Percentiles rank a stretch among this genome's conserved stretches.
These are phyloP conservation scores for Phyllostomus discolor DNA, from an alignment of 2,113 vertebrate genomes.

Conservation along the genomic window DNA sequence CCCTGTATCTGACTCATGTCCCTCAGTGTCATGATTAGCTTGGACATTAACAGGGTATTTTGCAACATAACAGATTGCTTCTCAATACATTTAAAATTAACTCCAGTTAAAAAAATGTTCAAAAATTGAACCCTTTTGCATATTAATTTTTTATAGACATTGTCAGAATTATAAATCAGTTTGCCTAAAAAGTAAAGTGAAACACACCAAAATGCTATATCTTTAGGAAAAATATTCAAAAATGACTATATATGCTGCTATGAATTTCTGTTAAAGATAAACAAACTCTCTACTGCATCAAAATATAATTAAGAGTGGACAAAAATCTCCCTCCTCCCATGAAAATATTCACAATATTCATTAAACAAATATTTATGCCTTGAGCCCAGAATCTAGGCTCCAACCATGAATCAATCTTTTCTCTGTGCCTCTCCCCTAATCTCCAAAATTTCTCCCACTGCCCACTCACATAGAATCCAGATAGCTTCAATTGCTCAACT, in stretches of 20 bases:
- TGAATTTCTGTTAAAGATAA: slow-evolving; percentile 20
- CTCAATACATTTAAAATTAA: slow-evolving; percentile 30
- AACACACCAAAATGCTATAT: not conserved
- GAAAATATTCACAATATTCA: not conserved
- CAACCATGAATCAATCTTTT: not conserved
- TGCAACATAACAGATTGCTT: not conserved
- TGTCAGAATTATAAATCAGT: not conserved
- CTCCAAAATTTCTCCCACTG: not conserved
- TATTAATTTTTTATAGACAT: not conserved
- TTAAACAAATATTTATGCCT: not conserved
- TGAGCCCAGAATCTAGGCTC: not conserved
- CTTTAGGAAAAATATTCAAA: not conserved
- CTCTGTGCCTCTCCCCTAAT: not conserved
- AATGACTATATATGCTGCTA: not conserved
- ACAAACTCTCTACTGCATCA: not conserved
- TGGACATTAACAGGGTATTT: not conserved
- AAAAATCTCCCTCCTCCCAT: not conserved
- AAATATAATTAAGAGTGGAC: not conserved
- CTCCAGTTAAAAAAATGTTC: not conserved
- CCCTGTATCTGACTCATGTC: not conserved
- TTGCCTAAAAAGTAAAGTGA: not conserved
- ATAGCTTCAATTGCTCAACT: not conserved
- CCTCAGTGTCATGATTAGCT: not conserved
- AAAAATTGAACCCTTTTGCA: not conserved
- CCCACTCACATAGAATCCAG: not conserved